A percentile compares a stretch with the other conserved stretches of the same genome.
Evolutionary conservation across 1,140 invertebrate species (phyloP).

Genomic region (Ooceraea biroi): DNA sequence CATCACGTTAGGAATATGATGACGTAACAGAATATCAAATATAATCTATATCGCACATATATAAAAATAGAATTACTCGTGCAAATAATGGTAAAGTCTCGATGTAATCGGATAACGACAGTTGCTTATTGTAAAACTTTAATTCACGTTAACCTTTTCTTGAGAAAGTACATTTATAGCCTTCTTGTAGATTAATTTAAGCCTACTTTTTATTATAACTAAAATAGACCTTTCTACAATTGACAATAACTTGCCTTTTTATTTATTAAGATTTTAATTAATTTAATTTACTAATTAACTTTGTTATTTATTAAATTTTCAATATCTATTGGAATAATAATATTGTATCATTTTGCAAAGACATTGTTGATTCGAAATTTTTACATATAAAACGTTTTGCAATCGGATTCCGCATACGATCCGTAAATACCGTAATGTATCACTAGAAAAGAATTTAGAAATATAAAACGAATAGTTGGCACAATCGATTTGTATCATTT

Average conservation of each 20-base stretch:
- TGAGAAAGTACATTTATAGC: conserved; percentile 13
- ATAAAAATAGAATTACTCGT: conserved; percentile 14
- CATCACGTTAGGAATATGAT: conserved; percentile 9
- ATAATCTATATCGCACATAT: not conserved
- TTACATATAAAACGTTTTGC: not conserved
- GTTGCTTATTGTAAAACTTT: not conserved
- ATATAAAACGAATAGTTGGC: too few species aligned
- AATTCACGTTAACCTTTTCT: too few species aligned
- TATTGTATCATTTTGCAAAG: not conserved
- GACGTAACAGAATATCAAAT: not conserved
- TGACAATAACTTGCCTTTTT: not conserved
- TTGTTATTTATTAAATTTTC: conserved; percentile 5
- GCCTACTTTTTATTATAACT: not conserved
- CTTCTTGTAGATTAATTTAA: conserved; percentile 28
- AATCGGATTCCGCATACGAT: not conserved
- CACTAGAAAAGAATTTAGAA: not conserved
- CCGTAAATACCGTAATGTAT: not conserved
- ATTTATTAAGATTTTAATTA: too few species aligned
- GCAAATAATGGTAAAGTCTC: conserved; percentile 11
- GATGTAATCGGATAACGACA: not conserved
- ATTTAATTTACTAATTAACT: too few species aligned
- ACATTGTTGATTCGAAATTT: not conserved
- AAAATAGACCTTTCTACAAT: not conserved
- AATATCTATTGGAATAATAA: not conserved
- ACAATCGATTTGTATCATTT: not conserved